Base-by-base conservation (phyloP, 2,888 invertebrate genomes). In the Apodemia duryi region DNA sequence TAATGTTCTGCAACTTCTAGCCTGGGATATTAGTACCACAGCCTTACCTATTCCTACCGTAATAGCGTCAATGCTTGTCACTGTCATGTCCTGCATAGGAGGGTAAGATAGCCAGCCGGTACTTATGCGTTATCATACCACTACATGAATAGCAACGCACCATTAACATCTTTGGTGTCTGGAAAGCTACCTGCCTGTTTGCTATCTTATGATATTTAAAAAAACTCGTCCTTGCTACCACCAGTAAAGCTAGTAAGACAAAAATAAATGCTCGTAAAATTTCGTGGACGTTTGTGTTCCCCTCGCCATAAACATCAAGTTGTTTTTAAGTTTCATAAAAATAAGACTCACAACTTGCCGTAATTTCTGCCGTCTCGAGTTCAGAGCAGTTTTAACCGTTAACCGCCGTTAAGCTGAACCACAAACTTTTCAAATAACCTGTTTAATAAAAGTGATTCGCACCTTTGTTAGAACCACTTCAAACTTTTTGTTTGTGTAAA, bases 281-380 rank as follows among this genome's bases (percentile, higher is more conserved):
- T 54, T 10, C 54, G 3, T 29, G 29, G 54, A 28, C 11, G 11
- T 29, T 54, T 54, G 2, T 5, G 54, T 54, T 10, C 29, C 21
- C 54, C 28, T 11, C 54, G 28, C 54, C 29, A 2, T 29, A 54
- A 54, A 54, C 54, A 54, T 54, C 54, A 43, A 11, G 28, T 28
- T 54, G 28, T 29, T 54, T 54, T 54, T 28, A 54, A 54, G 54
- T 54, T 54, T 54, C 54, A 54, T 54, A 54, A 54, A 54, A 54
- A 54, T 54, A 54, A 54, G 9, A 28, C 10, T 11, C n/a, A 11
- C 28, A 54, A 52, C 54, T 54, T 54, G 54, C 54, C 54, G 54
- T 54, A 54, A 54, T 54, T 54, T 29, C 28, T 54, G 28, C 54
- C 54, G 54, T 10, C 28, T 28, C 2, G 54, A 54, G 54, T 29